Base-by-base conservation (phyloP, 2,797 vertebrate species). In the Crocodylus rhombifer region DNA sequence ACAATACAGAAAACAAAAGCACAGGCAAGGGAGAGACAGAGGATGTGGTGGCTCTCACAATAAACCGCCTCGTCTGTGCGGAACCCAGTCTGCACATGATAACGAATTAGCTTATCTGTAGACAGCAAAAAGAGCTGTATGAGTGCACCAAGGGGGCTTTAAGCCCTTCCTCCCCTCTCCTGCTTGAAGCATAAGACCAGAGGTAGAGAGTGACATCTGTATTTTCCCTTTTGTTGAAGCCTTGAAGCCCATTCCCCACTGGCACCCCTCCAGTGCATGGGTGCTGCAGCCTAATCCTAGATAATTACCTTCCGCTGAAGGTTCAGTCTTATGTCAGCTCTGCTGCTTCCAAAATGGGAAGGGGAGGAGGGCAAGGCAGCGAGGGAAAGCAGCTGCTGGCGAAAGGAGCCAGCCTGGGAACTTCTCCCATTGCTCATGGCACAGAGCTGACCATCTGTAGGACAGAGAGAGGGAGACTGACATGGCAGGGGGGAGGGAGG, bases 11-110 rank as follows among this genome's bases (percentile, higher is more conserved):
- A 89, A 75, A 79, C 21, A 80, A 86, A 84, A 80, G 77, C 20
- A 71, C 14, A 51, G 69, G 25, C 28, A 42, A 12, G 2, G 12
- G 4, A 15, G 64, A 80, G 61, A 26, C 18, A n/a, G 30, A 56
- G 61, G 57, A 65, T 26, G 55, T 1, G 0, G 30, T 51, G 7
- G 76, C 26, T 51, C 1, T 33, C 69, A 36, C 42, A 74, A 74
- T 0, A 1, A 28, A 80, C 14, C 14, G 73, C 25, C 51, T 84
- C 1, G 0, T 69, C 73, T 75, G n/a, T 9, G 55, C 51, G 55
- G 5, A 82, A 55, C 20, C n/a, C 36, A 86, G 80, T 42, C 36
- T 62, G 74, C 30, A 1, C 55, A 3, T 4, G 79, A 58, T 0
- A 67, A 84, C 33, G 62, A 55, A 80, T 26, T 26, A 81, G 55